A percentile compares a stretch with the other conserved stretches of the same genome.
These are phyloP conservation scores for Pheucticus melanocephalus DNA, from an alignment of 2,113 vertebrate genomes.

Conservation along the genomic window DNA sequence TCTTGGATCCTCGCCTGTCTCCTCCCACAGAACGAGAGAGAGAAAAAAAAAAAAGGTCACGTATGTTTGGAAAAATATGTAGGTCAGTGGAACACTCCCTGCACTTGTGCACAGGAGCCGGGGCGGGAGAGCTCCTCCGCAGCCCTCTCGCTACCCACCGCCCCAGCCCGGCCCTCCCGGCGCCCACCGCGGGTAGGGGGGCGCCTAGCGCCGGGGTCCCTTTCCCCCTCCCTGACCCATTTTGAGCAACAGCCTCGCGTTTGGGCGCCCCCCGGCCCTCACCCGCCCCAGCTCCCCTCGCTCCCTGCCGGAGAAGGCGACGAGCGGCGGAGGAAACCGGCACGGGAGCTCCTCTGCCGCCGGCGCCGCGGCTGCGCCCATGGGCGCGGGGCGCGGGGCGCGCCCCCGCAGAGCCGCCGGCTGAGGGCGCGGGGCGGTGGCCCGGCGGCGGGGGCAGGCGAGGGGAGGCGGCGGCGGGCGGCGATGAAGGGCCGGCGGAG, in stretches of 20 bases:
- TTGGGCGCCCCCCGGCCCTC: not conserved
- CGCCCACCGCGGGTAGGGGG: not conserved
- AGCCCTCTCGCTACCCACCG: not conserved
- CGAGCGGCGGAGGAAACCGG: not conserved
- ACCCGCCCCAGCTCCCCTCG: too few species aligned
- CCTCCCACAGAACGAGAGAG: constrained; percentile 70
- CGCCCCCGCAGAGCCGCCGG: too few species aligned
- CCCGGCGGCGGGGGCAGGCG: not conserved
- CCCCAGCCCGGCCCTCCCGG: not conserved
- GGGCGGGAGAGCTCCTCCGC: constrained; percentile 4
- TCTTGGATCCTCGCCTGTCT: constrained; percentile 76
- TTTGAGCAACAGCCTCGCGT: not conserved
- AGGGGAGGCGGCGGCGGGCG: not conserved
- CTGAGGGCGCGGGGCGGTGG: not conserved
- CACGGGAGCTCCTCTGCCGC: not conserved
- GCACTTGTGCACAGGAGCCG: constrained; percentile 69
- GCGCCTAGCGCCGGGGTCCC: not conserved
- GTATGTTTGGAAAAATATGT: constrained; percentile 85
- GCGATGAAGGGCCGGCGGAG: not conserved
- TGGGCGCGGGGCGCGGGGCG: not conserved
- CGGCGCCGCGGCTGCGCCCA: not conserved
- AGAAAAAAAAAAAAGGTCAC: constrained; percentile 76
- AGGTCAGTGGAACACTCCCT: constrained; percentile 85
- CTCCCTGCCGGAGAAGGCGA: not conserved
- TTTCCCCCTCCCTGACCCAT: constrained; percentile 48